Percentiles rank a stretch among this genome's conserved stretches.
These are phyloP conservation scores for Hemibates koningsi DNA, from an alignment of 2,113 vertebrate species.

Conservation along the genomic window DNA sequence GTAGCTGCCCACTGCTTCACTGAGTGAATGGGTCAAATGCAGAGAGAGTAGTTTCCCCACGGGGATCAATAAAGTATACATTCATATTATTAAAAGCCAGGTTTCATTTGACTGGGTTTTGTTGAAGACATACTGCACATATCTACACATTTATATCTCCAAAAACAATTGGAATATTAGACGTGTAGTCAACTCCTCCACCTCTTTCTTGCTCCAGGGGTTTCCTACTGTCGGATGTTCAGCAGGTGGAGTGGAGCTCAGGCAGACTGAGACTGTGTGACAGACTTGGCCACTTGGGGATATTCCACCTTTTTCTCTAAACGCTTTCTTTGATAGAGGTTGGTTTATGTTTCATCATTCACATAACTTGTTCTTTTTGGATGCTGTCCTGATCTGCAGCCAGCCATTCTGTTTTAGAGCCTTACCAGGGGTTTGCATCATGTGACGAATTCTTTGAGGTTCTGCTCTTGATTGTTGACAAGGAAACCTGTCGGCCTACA, in stretches of 20 bases:
- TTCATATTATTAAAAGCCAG: background rate
- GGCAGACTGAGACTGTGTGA: background rate
- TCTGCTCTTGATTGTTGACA: background rate
- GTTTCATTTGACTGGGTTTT: background rate
- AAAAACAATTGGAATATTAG: background rate
- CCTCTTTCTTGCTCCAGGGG: background rate
- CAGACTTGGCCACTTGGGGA: background rate
- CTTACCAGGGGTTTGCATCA: background rate
- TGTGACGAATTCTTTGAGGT: background rate
- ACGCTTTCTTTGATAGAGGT: background rate
- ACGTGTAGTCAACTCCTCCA: background rate
- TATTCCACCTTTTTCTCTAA: background rate
- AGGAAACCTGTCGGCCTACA: background rate
- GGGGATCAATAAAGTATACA: background rate
- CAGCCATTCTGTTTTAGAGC: background rate
- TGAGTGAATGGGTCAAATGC: background rate
- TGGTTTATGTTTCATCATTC: background rate
- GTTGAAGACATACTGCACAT: background rate
- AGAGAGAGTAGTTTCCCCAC: background rate
- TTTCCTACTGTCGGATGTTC: background rate
- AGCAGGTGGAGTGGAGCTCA: background rate
- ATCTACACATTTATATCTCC: background rate
- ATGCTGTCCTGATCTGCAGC: background rate
- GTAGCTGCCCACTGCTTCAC: background rate
- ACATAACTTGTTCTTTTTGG: background rate